Base-by-base conservation (phyloP, 2,797 vertebrate species). In the Chloroceryle inda region DNA sequence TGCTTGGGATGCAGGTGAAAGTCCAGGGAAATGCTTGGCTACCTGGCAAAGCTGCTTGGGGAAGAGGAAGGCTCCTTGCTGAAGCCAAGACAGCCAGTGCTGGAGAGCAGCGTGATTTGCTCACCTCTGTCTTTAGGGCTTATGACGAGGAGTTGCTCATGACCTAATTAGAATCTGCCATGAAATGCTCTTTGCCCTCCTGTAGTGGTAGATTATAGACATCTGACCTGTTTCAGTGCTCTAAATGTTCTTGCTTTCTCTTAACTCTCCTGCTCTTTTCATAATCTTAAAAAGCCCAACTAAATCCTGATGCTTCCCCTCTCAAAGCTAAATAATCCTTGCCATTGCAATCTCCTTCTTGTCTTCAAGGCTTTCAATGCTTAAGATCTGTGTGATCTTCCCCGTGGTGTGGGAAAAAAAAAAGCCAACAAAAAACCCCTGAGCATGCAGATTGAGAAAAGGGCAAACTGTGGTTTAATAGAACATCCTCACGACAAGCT, bases 241-340 rank as follows among this genome's bases (percentile, higher is more conserved):
- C 69, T 20, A 9, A 37, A 16, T 55, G 44, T 40, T 82, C 47
- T 75, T 77, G 35, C 71, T 84, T 91, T 94, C 87, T 88, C 47
- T 94, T 80, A 86, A 91, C 56, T 92, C 83, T 61, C 26, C 20
- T 69, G 69, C 56, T 94, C 47, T 84, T 66, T 72, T 63, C 31
- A 14, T 95, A 79, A 94, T 92, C 92, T 95, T 86, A 81, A 92
- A 79, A 88, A 91, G 42, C 73, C 69, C 47, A 31, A 59, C n/a
- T 81, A 92, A 96, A 88, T 49, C 96, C 73, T 40, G 40, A 45
- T 0, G 23, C 67, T 94, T 86, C 59, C 35, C 68, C 40, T 92
- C 78, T 75, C 63, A 63, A 89, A 94, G 88, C 73, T 50, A 52
- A 94, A 79, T 92, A 95, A 96, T 94, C 92, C 83, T 73, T 13